These are phyloP conservation scores for Forbesichthys papilliferus DNA, from an alignment of 2,113 vertebrate species.

Conservation along the genomic window DNA sequence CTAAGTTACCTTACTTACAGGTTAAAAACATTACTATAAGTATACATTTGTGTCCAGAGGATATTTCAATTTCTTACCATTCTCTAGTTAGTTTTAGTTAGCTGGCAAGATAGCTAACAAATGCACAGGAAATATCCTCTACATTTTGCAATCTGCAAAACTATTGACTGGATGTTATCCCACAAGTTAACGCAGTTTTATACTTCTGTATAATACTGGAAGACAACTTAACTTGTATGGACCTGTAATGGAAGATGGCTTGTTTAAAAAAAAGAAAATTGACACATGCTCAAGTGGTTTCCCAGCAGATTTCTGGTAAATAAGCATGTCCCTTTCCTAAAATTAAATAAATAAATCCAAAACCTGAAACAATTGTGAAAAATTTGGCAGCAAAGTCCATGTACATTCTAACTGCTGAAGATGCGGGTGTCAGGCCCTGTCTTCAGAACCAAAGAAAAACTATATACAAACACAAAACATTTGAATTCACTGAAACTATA, in stretches of 20 bases:
- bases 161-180: conserved; percentile 16
- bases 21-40: neutral
- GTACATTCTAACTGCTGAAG: conserved; percentile 45
- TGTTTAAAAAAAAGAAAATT: neutral
- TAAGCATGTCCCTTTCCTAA: conserved; percentile 11
- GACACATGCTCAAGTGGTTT: neutral
- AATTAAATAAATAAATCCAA: conserved; percentile 7
- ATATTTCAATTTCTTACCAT: conserved; percentile 27
- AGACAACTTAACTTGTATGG: conserved; percentile 77
- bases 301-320: conserved; percentile 2
- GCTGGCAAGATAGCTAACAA: conserved; percentile 16
- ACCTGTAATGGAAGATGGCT: conserved; percentile 24
- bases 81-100: conserved; percentile 15
- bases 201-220: conserved; percentile 71
- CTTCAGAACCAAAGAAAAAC: conserved; percentile 40
- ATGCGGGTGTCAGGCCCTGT: conserved; percentile 43
- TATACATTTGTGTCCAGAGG: conserved; percentile 4
- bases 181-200: conserved; percentile 13
- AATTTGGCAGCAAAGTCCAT: conserved; percentile 60
- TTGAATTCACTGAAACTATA: neutral
- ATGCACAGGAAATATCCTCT: conserved; percentile 21
- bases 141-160: conserved; percentile 7
- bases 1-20: neutral
- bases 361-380: conserved; percentile 43
- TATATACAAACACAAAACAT: conserved; percentile 48